phyloP scores from a whole-genome alignment of 2,888 invertebrate species.

The Acleris literana region DNA sequence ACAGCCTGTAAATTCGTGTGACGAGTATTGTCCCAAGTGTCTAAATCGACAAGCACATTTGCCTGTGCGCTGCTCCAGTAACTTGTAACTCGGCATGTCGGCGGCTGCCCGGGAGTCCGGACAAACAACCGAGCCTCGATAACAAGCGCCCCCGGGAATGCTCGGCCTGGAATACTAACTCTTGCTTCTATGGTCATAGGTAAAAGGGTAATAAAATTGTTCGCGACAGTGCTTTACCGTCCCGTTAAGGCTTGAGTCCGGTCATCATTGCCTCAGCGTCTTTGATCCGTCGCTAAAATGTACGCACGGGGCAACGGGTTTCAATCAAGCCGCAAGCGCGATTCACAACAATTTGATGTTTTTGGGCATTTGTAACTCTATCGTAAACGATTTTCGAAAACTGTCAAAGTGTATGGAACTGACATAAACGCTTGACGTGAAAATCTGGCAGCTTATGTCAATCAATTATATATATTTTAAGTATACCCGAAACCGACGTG shows the following conservation, averaged over 20 bases:
- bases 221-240: neutral
- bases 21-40: too few species aligned
- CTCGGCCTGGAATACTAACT: neutral
- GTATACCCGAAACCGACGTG: too few species aligned
- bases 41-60: too few species aligned
- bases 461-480: too few species aligned
- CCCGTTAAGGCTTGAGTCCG: neutral
- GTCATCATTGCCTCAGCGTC: neutral
- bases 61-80: neutral
- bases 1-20: too few species aligned
- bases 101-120: neutral
- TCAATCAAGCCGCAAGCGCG: neutral
- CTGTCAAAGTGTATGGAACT: too few species aligned
- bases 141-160: conserved; percentile 7
- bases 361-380: too few species aligned
- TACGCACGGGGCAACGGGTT: neutral
- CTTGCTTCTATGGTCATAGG: neutral
- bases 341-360: neutral
- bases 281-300: neutral
- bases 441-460: too few species aligned
- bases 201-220: conserved; percentile 7
- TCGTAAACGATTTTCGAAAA: too few species aligned
- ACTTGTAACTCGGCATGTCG: neutral
- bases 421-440: too few species aligned
- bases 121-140: conserved; percentile 1